A percentile compares a stretch with the other conserved stretches of the same genome.
phyloP scores from a whole-genome alignment of 2,797 vertebrate genomes.

The Myripristis murdjan region DNA sequence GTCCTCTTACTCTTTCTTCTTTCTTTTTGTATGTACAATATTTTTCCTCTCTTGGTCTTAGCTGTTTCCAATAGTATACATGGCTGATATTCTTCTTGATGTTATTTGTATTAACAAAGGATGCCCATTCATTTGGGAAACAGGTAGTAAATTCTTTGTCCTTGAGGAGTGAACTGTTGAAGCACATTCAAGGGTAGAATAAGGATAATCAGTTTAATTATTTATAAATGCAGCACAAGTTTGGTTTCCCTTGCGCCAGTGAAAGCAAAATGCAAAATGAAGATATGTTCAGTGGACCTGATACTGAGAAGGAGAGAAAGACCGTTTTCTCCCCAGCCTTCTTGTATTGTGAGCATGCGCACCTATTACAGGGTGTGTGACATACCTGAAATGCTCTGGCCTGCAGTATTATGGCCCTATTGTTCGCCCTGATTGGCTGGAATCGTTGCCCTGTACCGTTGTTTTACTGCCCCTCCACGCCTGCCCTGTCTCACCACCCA shows the following conservation, averaged over 20 bases:
- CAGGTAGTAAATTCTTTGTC: too few relatives aligned
- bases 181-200: too few relatives aligned
- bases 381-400: slow-evolving; percentile 29
- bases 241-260: background rate
- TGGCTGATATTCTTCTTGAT: too few relatives aligned
- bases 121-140: too few relatives aligned
- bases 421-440: slow-evolving; percentile 58
- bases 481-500: slow-evolving; percentile 44
- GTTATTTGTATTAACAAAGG: too few relatives aligned
- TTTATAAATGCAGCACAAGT: background rate
- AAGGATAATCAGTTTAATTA: too few relatives aligned
- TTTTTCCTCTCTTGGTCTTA: too few relatives aligned
- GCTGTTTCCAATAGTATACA: too few relatives aligned
- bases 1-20: too few relatives aligned
- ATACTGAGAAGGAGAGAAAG: background rate
- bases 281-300: background rate
- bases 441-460: slow-evolving; percentile 44
- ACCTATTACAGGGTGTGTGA: slow-evolving; percentile 34
- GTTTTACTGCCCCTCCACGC: slow-evolving; percentile 61
- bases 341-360: slow-evolving; percentile 5
- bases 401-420: background rate
- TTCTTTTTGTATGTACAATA: too few relatives aligned
- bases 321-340: background rate
- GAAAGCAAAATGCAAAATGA: background rate
- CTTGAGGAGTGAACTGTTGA: too few relatives aligned